A percentile compares a stretch with the other conserved stretches of the same genome.
These are phyloP conservation scores for Rhinopomastus cyanomelas DNA, from an alignment of 2,113 vertebrate species.

Conservation along the genomic window DNA sequence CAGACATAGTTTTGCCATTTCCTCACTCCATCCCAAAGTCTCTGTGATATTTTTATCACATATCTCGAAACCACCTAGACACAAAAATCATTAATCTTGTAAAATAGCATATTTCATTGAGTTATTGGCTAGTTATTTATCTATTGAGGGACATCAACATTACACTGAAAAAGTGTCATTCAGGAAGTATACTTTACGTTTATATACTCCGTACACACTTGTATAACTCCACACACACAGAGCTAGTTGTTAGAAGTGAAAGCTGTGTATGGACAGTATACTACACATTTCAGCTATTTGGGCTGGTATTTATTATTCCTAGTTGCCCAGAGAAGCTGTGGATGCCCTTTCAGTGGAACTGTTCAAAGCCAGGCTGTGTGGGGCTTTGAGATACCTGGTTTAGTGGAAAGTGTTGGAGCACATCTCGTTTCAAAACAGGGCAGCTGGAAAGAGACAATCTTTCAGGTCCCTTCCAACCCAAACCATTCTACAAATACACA, in stretches of 20 bases:
- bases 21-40: background rate
- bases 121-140: background rate
- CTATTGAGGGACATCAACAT: background rate
- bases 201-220: too few relatives aligned
- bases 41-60: background rate
- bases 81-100: background rate
- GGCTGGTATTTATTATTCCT: background rate
- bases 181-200: too few relatives aligned
- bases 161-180: too few relatives aligned
- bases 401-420: background rate
- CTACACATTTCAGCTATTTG: background rate
- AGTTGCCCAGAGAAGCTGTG: background rate
- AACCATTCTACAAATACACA: background rate
- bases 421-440: background rate
- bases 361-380: background rate
- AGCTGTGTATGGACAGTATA: rapidly evolving
- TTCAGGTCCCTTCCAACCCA: background rate
- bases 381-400: background rate
- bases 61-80: background rate
- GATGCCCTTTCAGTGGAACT: background rate
- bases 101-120: background rate
- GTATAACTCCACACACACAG: background rate
- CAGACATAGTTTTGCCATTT: background rate
- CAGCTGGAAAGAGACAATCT: background rate
- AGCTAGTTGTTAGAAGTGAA: background rate